phyloP scores from a whole-genome alignment of 2,888 invertebrate genomes.

The Drosophila dives region DNA sequence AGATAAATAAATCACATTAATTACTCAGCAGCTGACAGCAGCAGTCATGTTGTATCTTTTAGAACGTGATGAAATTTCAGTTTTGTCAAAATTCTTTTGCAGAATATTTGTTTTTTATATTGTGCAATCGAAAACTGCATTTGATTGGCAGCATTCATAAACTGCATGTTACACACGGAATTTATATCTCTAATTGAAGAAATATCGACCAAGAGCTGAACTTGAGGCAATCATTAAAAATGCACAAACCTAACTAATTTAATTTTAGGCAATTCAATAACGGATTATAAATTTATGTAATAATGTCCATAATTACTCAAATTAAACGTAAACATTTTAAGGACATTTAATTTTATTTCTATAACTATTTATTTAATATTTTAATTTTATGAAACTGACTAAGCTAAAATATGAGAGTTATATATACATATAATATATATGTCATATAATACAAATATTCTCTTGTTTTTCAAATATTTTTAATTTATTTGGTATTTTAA shows the following conservation, averaged over 20 bases:
- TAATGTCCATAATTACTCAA: conserved; percentile 27
- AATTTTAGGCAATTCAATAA: conserved; percentile 7
- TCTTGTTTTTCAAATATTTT: neutral
- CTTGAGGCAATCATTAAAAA: neutral
- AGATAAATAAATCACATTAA: conserved; percentile 51
- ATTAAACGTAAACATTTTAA: conserved; percentile 29
- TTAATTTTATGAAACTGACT: neutral
- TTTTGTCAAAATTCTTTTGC: conserved; percentile 13
- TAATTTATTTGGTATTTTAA: neutral
- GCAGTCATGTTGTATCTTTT: conserved; percentile 27
- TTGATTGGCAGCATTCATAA: conserved; percentile 18
- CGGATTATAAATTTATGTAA: conserved; percentile 10
- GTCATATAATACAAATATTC: neutral
- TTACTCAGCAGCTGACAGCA: conserved; percentile 42
- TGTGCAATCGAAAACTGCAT: neutral
- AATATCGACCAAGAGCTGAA: neutral
- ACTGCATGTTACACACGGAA: conserved; percentile 1
- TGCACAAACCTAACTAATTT: conserved; percentile 17
- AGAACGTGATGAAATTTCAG: conserved; percentile 34
- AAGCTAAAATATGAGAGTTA: neutral
- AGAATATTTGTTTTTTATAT: conserved; percentile 2
- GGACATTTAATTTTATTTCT: neutral
- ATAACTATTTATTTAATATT: neutral
- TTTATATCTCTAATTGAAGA: neutral
- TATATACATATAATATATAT: neutral